Evolutionary conservation across 2,113 vertebrate genomes (phyloP).

Genomic region (Lampris incognitus): DNA sequence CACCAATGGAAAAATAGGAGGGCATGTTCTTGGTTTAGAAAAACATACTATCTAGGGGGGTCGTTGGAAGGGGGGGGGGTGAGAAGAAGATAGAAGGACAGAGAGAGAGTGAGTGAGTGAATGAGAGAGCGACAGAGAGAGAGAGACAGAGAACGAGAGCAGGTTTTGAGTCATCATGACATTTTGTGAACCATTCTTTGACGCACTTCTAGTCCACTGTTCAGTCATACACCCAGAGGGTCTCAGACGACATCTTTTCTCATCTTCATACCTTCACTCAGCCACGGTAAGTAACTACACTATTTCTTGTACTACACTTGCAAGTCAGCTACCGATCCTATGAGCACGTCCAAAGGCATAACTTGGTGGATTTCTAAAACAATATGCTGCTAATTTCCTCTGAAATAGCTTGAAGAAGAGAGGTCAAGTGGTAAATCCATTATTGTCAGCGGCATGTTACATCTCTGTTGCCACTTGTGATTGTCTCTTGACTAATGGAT

Average conservation of each 20-base stretch:
- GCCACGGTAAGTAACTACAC: slow-evolving; percentile 51
- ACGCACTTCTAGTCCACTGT: slow-evolving; percentile 39
- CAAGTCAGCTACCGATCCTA: neutral
- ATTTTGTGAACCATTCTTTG: slow-evolving; percentile 54
- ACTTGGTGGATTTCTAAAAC: neutral
- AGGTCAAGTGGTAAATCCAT: no score
- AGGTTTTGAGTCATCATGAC: slow-evolving; percentile 61
- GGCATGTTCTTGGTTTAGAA: slow-evolving; percentile 1
- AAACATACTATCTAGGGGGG: slow-evolving; percentile 23
- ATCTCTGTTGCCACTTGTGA: neutral
- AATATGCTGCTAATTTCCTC: neutral
- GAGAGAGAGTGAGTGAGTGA: slow-evolving; percentile 5
- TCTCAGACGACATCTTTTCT: slow-evolving; percentile 42
- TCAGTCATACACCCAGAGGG: slow-evolving; percentile 70
- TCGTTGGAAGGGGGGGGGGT: slow-evolving; percentile 2
- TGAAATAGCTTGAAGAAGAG: no score
- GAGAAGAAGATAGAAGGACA: neutral
- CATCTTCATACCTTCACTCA: slow-evolving; percentile 5
- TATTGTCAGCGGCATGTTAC: neutral
- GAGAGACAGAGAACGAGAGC: neutral
- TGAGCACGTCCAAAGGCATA: neutral
- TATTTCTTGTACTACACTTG: neutral
- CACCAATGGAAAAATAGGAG: slow-evolving; percentile 43
- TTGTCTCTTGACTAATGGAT: neutral
- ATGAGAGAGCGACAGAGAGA: neutral